Percentiles rank a stretch among this genome's conserved stretches.
These are phyloP conservation scores for Suricata suricatta DNA, from an alignment of 2,113 vertebrate genomes.

Conservation along the genomic window DNA sequence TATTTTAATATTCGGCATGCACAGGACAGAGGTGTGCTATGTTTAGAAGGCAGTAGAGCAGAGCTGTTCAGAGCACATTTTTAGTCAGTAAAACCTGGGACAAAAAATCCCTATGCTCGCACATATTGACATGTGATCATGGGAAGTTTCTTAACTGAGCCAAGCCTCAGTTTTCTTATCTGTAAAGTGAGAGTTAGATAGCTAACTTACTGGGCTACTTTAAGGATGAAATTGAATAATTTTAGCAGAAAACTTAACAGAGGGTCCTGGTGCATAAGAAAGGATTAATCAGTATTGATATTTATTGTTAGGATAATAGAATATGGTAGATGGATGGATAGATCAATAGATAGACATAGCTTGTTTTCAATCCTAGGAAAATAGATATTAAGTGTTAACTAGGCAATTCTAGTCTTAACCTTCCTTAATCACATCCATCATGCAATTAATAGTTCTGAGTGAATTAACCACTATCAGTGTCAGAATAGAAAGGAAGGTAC, in stretches of 20 bases:
- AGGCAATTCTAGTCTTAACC: not conserved
- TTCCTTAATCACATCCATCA: not conserved
- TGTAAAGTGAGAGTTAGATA: not conserved
- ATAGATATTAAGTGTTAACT: not conserved
- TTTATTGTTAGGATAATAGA: not conserved
- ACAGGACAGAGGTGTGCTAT: not conserved
- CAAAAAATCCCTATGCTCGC: not conserved
- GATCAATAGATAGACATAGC: not conserved
- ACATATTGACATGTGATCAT: not conserved
- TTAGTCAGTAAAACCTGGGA: not conserved
- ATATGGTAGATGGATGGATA: not conserved
- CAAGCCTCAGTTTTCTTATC: not conserved
- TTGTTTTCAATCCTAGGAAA: not conserved
- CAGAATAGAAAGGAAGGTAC: not conserved
- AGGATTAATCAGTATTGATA: not conserved
- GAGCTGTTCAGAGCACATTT: not conserved
- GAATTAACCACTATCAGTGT: not conserved
- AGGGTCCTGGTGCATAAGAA: not conserved
- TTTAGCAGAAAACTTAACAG: not conserved
- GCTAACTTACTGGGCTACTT: not conserved
- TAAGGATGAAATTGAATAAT: not conserved
- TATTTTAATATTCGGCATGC: conserved; percentile 41
- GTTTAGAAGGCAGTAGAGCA: not conserved
- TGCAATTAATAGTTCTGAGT: not conserved
- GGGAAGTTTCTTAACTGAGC: not conserved